These are phyloP conservation scores for Micropoecilia bifurca DNA, from an alignment of 2,797 vertebrate genomes.

Conservation along the genomic window DNA sequence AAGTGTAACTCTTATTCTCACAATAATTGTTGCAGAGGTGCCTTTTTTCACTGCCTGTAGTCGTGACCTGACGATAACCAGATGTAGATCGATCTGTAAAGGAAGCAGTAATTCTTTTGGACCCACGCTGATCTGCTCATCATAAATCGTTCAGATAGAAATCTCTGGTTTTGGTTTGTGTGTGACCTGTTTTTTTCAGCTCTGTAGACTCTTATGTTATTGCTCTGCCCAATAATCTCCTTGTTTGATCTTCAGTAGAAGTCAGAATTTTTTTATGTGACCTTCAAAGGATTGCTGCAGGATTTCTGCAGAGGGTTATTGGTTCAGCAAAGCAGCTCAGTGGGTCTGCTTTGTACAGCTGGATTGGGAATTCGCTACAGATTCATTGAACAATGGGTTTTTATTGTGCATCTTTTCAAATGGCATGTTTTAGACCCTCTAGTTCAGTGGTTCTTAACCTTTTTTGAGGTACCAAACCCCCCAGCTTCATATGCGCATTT, in stretches of 20 bases:
- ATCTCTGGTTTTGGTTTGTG: slow-evolving; percentile 17
- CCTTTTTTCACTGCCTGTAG: neutral
- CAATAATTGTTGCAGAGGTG: neutral
- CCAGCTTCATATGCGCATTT: no score
- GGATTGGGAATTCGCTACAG: neutral
- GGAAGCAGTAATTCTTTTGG: neutral
- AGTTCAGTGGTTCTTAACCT: no score
- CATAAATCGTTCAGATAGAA: slow-evolving; percentile 19
- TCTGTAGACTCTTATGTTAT: slow-evolving; percentile 5
- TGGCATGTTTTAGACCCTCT: no score
- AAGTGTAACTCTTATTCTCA: neutral
- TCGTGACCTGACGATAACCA: neutral
- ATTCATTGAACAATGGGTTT: neutral
- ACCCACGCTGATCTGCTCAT: neutral
- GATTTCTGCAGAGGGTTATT: slow-evolving; percentile 9
- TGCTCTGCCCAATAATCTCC: slow-evolving; percentile 3
- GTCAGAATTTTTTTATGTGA: slow-evolving; percentile 5
- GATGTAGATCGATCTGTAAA: neutral
- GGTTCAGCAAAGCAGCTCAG: slow-evolving; percentile 21
- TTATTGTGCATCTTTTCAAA: neutral
- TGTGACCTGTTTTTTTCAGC: neutral
- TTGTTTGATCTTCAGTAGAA: neutral
- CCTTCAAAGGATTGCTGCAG: slow-evolving; percentile 9
- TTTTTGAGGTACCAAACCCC: no score
- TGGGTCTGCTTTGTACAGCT: neutral